phyloP scores from a whole-genome alignment of 2,888 invertebrate genomes.

The Rotaria macrura region DNA sequence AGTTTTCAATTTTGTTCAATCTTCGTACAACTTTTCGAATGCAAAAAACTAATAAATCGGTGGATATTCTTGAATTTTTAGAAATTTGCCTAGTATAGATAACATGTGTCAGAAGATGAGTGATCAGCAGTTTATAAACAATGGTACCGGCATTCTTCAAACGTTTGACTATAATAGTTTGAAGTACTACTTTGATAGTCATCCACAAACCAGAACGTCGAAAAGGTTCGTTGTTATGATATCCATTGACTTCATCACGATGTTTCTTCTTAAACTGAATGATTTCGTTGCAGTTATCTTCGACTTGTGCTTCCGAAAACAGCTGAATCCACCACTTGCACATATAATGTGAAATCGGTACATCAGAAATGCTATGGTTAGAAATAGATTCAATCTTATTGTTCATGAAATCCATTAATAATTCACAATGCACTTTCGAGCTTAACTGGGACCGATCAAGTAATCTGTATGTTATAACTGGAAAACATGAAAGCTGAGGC shows the following conservation, averaged over 20 bases:
- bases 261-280: background rate
- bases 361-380: background rate
- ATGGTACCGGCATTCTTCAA: background rate
- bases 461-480: background rate
- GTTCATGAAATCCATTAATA: background rate
- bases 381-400: background rate
- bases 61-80: background rate
- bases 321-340: background rate
- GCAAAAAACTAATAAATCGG: background rate
- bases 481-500: background rate
- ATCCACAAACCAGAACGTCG: background rate
- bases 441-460: background rate
- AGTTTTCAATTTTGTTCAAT: background rate
- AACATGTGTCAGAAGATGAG: background rate
- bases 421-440: background rate
- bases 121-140: background rate
- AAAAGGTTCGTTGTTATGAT: background rate
- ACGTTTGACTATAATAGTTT: background rate
- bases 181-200: background rate
- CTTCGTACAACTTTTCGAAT: conserved; percentile 6
- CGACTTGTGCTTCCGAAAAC: background rate
- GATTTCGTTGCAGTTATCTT: background rate
- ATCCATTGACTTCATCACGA: background rate
- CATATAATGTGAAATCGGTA: background rate
- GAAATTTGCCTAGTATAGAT: too few relatives aligned